Conservation (phyloP, 1,140 invertebrate species). For the Leptinotarsa undecemlineata region DNA sequence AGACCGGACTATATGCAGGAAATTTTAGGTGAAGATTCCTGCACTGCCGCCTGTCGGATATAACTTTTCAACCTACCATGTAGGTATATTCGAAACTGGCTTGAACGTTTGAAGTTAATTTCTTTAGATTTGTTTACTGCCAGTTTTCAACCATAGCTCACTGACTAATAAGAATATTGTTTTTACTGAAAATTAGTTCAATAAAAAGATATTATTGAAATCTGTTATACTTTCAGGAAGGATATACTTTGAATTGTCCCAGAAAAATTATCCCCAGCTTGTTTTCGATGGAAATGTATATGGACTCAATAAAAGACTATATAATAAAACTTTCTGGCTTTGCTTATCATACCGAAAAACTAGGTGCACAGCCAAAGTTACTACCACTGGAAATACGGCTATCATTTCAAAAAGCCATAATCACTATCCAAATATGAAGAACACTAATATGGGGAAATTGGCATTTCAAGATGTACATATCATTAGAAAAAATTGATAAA, state of each 20-base stretch:
- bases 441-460: neutral
- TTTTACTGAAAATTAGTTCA: too few species aligned
- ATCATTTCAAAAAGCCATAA: constrained; percentile 17
- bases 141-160: too few species aligned
- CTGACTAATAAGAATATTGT: too few species aligned
- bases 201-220: too few species aligned
- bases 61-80: too few species aligned
- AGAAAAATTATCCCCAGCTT: constrained; percentile 15
- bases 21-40: too few species aligned
- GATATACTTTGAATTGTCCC: constrained; percentile 7
- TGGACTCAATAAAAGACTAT: constrained; percentile 19
- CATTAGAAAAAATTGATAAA: neutral
- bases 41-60: too few species aligned
- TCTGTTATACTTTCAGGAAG: constrained; percentile 11
- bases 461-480: constrained; percentile 10
- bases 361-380: constrained; percentile 25
- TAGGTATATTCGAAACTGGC: too few species aligned
- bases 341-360: constrained; percentile 21
- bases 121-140: too few species aligned
- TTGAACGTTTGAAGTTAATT: too few species aligned
- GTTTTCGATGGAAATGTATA: constrained; percentile 24
- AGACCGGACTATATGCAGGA: too few species aligned
- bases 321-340: constrained; percentile 28
- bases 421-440: neutral
- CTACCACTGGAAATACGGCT: constrained; percentile 18